These are phyloP conservation scores for Cotesia vestalis DNA, from an alignment of 1,140 invertebrate species.

Conservation along the genomic window DNA sequence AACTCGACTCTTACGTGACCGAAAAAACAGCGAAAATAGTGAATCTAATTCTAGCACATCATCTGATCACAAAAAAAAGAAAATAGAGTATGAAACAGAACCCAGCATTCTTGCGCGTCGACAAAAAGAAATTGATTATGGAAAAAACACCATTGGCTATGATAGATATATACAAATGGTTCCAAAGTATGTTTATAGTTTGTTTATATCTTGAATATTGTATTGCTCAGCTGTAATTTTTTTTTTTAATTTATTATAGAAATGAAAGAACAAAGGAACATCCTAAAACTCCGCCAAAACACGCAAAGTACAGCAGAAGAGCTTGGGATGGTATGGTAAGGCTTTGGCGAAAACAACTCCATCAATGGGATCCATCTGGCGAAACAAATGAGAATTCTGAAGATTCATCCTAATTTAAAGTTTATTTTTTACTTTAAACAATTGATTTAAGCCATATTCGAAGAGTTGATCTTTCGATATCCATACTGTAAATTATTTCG, in stretches of 20 bases:
- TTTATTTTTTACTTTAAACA: background rate
- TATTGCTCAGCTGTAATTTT: no score
- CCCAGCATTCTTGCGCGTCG: slow-evolving; percentile 75
- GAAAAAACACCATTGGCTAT: slow-evolving; percentile 92
- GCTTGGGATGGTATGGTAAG: slow-evolving; percentile 90
- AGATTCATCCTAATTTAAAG: slow-evolving; percentile 14
- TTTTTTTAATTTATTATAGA: slow-evolving; percentile 57
- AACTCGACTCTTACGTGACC: slow-evolving; percentile 46
- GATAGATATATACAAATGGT: slow-evolving; percentile 78
- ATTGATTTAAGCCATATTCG: background rate
- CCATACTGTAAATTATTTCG: no score
- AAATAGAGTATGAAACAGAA: slow-evolving; percentile 76
- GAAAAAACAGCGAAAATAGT: slow-evolving; percentile 52
- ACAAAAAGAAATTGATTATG: slow-evolving; percentile 95
- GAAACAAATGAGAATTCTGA: slow-evolving; percentile 43
- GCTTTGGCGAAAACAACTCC: slow-evolving; percentile 86
- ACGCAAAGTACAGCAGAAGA: slow-evolving; percentile 85
- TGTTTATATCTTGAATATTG: slow-evolving; percentile 21
- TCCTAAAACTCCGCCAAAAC: slow-evolving; percentile 88
- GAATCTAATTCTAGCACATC: slow-evolving; percentile 59
- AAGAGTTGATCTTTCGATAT: background rate
- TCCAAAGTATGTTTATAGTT: slow-evolving; percentile 71
- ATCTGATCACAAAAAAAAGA: slow-evolving; percentile 45
- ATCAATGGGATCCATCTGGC: slow-evolving; percentile 79
- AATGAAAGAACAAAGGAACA: slow-evolving; percentile 73